A percentile compares a stretch with the other conserved stretches of the same genome.
Conservation (phyloP, 1,140 invertebrate species). For the Drosophila takahashii region DNA sequence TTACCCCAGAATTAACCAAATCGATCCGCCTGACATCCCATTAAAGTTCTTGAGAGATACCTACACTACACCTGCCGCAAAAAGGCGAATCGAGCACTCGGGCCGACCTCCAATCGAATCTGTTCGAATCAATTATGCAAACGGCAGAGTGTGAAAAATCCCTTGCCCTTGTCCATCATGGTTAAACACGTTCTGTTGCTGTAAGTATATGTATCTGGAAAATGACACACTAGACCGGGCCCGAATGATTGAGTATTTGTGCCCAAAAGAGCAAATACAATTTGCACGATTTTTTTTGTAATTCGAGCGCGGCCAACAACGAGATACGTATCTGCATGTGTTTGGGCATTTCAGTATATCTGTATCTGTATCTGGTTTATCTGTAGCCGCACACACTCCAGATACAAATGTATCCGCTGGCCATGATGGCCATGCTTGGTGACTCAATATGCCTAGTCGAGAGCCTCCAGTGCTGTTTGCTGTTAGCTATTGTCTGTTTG, state of each 20-base stretch:
- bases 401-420: constrained; percentile 63
- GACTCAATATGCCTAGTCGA: constrained; percentile 76
- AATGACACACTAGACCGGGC: constrained; percentile 39
- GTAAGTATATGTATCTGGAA: constrained; percentile 51
- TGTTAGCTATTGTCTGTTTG: constrained; percentile 50
- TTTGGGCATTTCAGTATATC: constrained; percentile 24
- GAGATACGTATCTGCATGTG: constrained; percentile 50
- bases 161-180: constrained; percentile 62
- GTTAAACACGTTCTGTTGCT: constrained; percentile 60
- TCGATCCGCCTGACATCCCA: constrained; percentile 33
- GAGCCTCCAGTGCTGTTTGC: constrained; percentile 40
- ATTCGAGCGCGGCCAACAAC: constrained; percentile 43
- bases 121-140: constrained; percentile 74
- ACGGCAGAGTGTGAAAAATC: constrained; percentile 75
- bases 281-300: constrained; percentile 77
- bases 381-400: constrained; percentile 29
- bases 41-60: constrained; percentile 33
- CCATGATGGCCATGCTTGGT: constrained; percentile 65
- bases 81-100: background rate
- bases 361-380: constrained; percentile 42
- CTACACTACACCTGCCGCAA: constrained; percentile 5
- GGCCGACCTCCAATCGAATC: constrained; percentile 34
- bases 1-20: constrained; percentile 29
- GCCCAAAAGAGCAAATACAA: constrained; percentile 71
- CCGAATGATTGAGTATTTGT: constrained; percentile 60